These are phyloP conservation scores for Ochotona princeps DNA, from an alignment of 2,113 vertebrate genomes.

Conservation along the genomic window DNA sequence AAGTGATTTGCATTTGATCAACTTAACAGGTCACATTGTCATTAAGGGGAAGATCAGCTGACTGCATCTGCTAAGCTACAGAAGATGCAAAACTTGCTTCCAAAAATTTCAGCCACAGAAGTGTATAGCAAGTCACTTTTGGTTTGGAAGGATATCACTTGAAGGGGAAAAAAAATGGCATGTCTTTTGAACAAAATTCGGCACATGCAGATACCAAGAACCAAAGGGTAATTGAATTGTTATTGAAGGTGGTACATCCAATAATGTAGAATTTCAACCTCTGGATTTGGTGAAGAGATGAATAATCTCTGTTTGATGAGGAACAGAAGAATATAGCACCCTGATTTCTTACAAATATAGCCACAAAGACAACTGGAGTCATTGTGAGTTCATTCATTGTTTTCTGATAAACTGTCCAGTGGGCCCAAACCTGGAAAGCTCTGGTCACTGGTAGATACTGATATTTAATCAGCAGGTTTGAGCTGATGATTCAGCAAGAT, in stretches of 20 bases:
- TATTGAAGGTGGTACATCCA: slow-evolving; percentile 2
- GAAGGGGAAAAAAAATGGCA: slow-evolving; percentile 22
- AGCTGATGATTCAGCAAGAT: slow-evolving; percentile 29
- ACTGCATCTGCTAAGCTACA: slow-evolving; percentile 15
- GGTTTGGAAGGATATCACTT: background rate
- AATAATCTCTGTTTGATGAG: background rate
- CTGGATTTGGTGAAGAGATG: slow-evolving; percentile 21
- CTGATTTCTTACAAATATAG: slow-evolving; percentile 21
- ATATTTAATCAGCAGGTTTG: background rate
- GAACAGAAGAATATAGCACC: background rate
- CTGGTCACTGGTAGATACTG: background rate
- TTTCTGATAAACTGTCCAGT: background rate
- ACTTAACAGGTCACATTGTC: background rate
- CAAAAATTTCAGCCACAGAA: slow-evolving; percentile 32
- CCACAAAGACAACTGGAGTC: background rate
- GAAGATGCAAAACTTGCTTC: slow-evolving; percentile 28
- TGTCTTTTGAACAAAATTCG: slow-evolving; percentile 39
- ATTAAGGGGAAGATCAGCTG: slow-evolving; percentile 42
- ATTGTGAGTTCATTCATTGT: background rate
- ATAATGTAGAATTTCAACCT: slow-evolving; percentile 3
- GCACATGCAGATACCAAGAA: slow-evolving; percentile 4
- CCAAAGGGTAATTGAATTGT: slow-evolving; percentile 40
- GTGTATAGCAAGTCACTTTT: background rate
- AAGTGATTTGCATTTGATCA: slow-evolving; percentile 33
- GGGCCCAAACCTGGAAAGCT: background rate